Percentiles rank a stretch among this genome's conserved stretches.
Conservation (phyloP, 2,797 vertebrate species). For the Agapornis canus region DNA sequence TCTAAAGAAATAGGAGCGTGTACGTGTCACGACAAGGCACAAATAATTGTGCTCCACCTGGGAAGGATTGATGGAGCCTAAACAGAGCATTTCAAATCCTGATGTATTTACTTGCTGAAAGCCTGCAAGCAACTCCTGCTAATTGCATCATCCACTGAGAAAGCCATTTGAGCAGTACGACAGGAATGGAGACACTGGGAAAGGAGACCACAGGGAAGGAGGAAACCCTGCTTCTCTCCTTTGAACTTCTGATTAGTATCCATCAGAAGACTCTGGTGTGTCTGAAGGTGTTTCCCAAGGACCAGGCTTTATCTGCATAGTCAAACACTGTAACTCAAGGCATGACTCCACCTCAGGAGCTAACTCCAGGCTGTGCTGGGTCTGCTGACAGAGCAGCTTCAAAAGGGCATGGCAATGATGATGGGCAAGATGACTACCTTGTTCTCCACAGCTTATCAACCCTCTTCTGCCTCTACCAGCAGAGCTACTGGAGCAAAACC, state of each 20-base stretch:
- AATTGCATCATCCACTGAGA: not conserved
- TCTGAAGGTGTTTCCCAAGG: not conserved
- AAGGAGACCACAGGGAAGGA: not conserved
- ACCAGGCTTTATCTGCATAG: not conserved
- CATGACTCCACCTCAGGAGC: not conserved
- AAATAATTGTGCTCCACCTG: not conserved
- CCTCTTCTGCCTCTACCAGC: not conserved
- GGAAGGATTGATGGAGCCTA: not conserved
- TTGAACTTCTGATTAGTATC: not conserved
- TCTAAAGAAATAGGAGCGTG: not conserved
- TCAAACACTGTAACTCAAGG: not conserved
- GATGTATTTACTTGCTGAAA: not conserved
- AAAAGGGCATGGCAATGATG: fast-evolving
- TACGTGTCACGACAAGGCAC: not conserved
- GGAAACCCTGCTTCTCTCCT: not conserved
- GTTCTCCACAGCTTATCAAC: not conserved
- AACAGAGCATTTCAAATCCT: not conserved
- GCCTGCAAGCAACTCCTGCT: not conserved
- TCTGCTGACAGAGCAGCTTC: not conserved
- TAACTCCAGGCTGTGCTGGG: not conserved
- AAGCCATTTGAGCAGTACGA: not conserved
- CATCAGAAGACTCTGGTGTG: not conserved
- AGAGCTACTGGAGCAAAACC: not conserved
- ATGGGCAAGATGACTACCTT: not conserved
- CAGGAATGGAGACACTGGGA: not conserved